Base-by-base conservation (phyloP, 2,888 invertebrate species). In the Teleogryllus oceanicus region DNA sequence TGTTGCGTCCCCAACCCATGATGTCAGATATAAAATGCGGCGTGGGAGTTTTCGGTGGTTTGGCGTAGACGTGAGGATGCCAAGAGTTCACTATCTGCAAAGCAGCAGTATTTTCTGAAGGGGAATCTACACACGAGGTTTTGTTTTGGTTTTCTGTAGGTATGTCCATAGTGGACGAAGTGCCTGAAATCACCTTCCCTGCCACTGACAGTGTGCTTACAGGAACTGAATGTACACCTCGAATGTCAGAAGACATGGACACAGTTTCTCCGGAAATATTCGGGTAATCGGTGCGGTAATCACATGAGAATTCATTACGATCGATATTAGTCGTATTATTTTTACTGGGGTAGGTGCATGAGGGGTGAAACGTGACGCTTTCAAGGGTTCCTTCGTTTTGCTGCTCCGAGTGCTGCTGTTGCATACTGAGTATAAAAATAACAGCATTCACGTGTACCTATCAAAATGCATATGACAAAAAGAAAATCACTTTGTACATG, bases 31-130 rank as follows among this genome's bases (percentile, higher is more conserved):
- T 97, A 75, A 92, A 91, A 87, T 96, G 95, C 8, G 96, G 94
- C 2, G 97, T 96, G 1, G 95, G 95, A 80, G 91, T 91, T 84
- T 92, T 92, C 13, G 94, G 94, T 16, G 95, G 93, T 84, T 93
- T 93, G 3, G 92, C 93, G 86, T 96, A 96, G 37, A 96, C 94
- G 87, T 96, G 96, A 62, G 95, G 94, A 88, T 96, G 96, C 96
- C 96, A 96, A 74, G 94, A 86, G 80, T 86, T 83, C 12, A 81
- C 83, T 20, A 16, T 49, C 50, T n/a, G 50, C 50, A 51, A 37
- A 50, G 49, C 49, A 4, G 62, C 62, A 62, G 62, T 18, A 62
- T 62, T 62, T 18, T 62, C n/a, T 13, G 62, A 62, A 62, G 16
- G n/a, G n/a, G 62, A 62, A 62, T 18, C 13, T 62, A 62, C 62